Base-by-base conservation (phyloP, 2,888 invertebrate genomes). In the Mactromeris polynyma region DNA sequence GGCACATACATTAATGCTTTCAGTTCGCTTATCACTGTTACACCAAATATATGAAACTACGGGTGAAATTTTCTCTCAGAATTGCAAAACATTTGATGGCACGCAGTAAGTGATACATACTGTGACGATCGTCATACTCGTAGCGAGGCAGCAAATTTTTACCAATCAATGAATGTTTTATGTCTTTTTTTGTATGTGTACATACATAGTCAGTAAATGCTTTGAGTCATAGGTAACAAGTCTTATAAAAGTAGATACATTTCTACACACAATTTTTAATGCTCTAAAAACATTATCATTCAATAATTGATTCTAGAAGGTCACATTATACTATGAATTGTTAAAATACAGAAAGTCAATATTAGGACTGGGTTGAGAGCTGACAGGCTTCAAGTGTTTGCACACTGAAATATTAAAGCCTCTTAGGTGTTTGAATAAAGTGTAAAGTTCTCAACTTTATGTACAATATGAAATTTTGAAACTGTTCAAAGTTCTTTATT, bases 311-410 rank as follows among this genome's bases (percentile, higher is more conserved):
- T 64, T 26, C 26, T 64, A 26, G 4, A n/a, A 26, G 58, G 4
- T 26, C 58, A n/a, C 58, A 26, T 11, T 26, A 58, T n/a, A 42
- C 42, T 42, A n/a, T 58, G 58, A n/a, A 58, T 4, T 64, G n/a
- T n/a, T 64, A 7, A n/a, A 64, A 64, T 64, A 64, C 58, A 64
- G 58, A 64, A 64, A 64, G 58, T 64, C 58, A 64, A 64, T 64
- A 64, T 26, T 2, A 11, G n/a, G 26, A 64, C 46, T 26, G 26
- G 26, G 11, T 26, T 64, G 26, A 4, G n/a, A 64, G 58, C 26
- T 64, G 58, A 19, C 58, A 64, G 26, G 9, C 6, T 9, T 64
- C 9, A 64, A 64, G 26, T 64, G 26, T 64, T 64, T 64, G 9
- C 58, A 26, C 26, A 64, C 26, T 64, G 58, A 64, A 64, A 4